Percentiles rank a stretch among this genome's conserved stretches.
phyloP scores from a whole-genome alignment of 2,113 vertebrate genomes.

The Corvus moneduloides region DNA sequence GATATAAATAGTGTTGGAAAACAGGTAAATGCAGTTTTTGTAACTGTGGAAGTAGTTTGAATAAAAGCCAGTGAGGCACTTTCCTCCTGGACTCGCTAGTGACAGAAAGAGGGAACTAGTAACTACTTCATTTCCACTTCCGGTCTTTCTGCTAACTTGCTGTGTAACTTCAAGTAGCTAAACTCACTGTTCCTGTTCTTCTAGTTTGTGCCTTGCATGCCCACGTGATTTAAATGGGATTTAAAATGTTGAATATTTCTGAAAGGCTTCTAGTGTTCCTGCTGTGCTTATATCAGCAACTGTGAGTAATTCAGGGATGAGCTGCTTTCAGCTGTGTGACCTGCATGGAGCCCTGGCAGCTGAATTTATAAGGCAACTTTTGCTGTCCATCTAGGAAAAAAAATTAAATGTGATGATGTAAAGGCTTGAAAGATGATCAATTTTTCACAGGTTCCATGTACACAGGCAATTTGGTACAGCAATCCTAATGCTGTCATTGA shows the following conservation, averaged over 20 bases:
- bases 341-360: background rate
- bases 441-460: background rate
- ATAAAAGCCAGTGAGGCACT: background rate
- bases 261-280: background rate
- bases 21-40: slow-evolving; percentile 76
- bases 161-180: background rate
- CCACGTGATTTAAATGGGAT: background rate
- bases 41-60: background rate
- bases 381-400: background rate
- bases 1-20: slow-evolving; percentile 97
- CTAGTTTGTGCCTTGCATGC: background rate
- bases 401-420: background rate
- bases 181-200: slow-evolving; percentile 14
- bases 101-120: background rate
- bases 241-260: slow-evolving; percentile 2
- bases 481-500: background rate
- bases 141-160: background rate
- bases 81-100: background rate
- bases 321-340: background rate
- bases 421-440: background rate
- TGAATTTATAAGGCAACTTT: background rate
- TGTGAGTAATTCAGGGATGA: background rate
- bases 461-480: background rate
- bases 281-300: background rate
- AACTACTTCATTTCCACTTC: background rate